Percentiles rank a stretch among this genome's conserved stretches.
Evolutionary conservation across 37 sponge, comb jelly and placozoan genomes (phyloP).

Genomic region (Oopsacas minuta): DNA sequence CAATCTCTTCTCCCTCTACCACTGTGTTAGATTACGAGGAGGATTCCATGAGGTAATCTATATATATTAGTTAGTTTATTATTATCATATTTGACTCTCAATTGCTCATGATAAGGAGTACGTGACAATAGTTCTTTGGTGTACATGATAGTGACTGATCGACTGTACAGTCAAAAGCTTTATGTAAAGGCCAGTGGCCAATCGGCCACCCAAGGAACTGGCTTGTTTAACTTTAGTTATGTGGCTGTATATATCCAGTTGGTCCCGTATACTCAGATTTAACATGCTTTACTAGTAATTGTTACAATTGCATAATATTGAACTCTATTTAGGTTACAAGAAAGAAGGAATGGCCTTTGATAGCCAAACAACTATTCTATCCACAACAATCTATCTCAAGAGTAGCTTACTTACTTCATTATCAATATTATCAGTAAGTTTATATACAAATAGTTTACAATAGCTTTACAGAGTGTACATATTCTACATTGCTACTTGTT

Average conservation of each 20-base stretch:
- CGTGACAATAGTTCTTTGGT: too few species aligned
- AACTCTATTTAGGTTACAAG: not conserved
- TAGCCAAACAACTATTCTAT: not conserved
- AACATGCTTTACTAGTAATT: too few species aligned
- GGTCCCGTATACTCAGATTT: too few species aligned
- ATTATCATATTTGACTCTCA: too few species aligned
- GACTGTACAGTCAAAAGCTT: too few species aligned
- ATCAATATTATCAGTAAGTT: not conserved
- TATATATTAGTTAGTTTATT: too few species aligned
- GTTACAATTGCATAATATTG: not conserved
- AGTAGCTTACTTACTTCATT: not conserved
- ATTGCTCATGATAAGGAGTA: too few species aligned
- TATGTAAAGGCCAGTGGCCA: too few species aligned
- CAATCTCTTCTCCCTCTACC: not conserved
- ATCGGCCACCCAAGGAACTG: too few species aligned
- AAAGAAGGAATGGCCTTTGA: not conserved
- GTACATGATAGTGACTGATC: too few species aligned
- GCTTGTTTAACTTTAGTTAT: too few species aligned
- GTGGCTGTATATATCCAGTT: too few species aligned
- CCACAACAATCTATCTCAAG: not conserved
- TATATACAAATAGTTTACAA: not conserved
- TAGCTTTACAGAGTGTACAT: not conserved
- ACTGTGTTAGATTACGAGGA: not conserved
- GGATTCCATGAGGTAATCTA: constrained; percentile 16
- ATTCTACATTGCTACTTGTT: not conserved